Evolutionary conservation across 2,888 invertebrate species (phyloP).

Genomic region (Osmoderma eremita): DNA sequence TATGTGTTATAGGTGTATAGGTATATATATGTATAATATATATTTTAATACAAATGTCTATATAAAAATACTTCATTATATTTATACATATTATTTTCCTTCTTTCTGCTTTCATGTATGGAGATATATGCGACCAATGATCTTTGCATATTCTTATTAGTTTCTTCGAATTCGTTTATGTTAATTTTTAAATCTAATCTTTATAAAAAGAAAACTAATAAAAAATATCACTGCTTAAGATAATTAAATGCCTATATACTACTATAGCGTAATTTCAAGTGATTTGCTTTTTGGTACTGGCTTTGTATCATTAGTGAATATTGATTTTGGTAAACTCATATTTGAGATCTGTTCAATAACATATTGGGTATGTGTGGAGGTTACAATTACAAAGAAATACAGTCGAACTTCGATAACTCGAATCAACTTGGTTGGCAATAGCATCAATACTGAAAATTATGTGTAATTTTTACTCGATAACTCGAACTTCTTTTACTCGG

Average conservation of each 20-base stretch:
- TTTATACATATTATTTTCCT: slow-evolving; percentile 32
- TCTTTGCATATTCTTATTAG: slow-evolving; percentile 10
- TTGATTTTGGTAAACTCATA: no score
- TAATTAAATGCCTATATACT: slow-evolving; percentile 7
- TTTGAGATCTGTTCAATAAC: no score
- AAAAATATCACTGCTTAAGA: slow-evolving; percentile 18
- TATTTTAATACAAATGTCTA: slow-evolving; percentile 38
- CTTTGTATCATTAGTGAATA: no score
- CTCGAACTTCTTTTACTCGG: no score
- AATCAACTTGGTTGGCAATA: no score
- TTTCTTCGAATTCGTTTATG: slow-evolving; percentile 16
- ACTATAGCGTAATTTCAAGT: no score
- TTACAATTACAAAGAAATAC: no score
- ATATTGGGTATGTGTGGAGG: no score
- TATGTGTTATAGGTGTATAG: slow-evolving; percentile 19
- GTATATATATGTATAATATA: slow-evolving; percentile 21
- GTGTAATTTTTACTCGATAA: no score
- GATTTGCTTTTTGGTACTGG: no score
- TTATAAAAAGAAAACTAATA: slow-evolving; percentile 26
- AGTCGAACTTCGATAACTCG: no score
- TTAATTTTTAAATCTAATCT: slow-evolving; percentile 19
- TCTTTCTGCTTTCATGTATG: slow-evolving; percentile 23
- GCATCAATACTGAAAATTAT: no score
- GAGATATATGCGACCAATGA: slow-evolving; percentile 32
- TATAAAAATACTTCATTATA: slow-evolving; percentile 39